A percentile compares a stretch with the other conserved stretches of the same genome.
Evolutionary conservation across 1,140 invertebrate genomes (phyloP).

Genomic region (Galleria mellonella): DNA sequence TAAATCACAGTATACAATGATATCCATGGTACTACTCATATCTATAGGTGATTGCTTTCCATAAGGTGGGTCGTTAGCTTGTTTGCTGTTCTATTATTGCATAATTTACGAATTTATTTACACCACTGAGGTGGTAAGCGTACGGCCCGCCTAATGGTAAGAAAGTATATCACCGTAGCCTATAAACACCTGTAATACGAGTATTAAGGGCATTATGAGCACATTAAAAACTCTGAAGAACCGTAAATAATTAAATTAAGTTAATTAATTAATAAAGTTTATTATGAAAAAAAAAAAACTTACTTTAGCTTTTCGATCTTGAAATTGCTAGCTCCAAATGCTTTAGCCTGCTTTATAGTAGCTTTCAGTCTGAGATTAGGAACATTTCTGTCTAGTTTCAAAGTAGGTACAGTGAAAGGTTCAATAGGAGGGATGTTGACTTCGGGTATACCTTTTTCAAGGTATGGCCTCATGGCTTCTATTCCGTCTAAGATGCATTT

Average conservation of each 20-base stretch:
- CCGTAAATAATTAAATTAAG: neutral
- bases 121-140: too few relatives aligned
- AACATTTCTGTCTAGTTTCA: slow-evolving; percentile 79
- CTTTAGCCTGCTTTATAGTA: slow-evolving; percentile 78
- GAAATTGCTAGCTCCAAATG: slow-evolving; percentile 77
- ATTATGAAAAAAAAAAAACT: slow-evolving; percentile 25
- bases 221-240: too few relatives aligned
- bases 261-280: neutral
- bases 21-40: too few relatives aligned
- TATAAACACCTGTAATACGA: too few relatives aligned
- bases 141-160: too few relatives aligned
- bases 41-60: too few relatives aligned
- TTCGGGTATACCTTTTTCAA: slow-evolving; percentile 78
- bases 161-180: too few relatives aligned
- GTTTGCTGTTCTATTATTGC: too few relatives aligned
- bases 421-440: slow-evolving; percentile 79
- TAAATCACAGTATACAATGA: too few relatives aligned
- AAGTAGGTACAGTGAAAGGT: slow-evolving; percentile 77
- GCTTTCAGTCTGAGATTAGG: slow-evolving; percentile 80
- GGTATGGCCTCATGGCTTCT: slow-evolving; percentile 73
- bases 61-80: too few relatives aligned
- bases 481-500: slow-evolving; percentile 77
- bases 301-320: slow-evolving; percentile 79
- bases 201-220: too few relatives aligned
- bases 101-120: too few relatives aligned